A percentile compares a stretch with the other conserved stretches of the same genome.
These are phyloP conservation scores for Belgica antarctica DNA, from an alignment of 2,888 invertebrate genomes.

Conservation along the genomic window DNA sequence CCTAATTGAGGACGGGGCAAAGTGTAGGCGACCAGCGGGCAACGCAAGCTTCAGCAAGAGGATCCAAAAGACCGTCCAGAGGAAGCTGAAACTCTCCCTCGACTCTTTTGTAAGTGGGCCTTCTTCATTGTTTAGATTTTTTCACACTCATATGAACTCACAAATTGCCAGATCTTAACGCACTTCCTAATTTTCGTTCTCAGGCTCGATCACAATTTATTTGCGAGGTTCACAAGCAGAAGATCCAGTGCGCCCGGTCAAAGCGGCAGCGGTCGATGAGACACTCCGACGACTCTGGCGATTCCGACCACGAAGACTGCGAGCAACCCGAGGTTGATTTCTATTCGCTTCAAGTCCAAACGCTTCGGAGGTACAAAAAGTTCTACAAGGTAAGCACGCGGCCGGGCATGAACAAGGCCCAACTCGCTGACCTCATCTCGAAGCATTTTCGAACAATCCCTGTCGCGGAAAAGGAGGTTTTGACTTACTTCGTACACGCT, in stretches of 20 bases:
- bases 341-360: slow-evolving; percentile 89
- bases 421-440: slow-evolving; percentile 86
- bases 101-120: slow-evolving; percentile 71
- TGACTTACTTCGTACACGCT: slow-evolving; percentile 93
- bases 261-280: slow-evolving; percentile 67
- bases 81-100: slow-evolving; percentile 82
- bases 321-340: slow-evolving; percentile 89
- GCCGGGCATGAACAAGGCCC: slow-evolving; percentile 91
- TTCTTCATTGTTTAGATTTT: too few species aligned
- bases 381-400: slow-evolving; percentile 89
- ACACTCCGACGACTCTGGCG: slow-evolving; percentile 64
- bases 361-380: slow-evolving; percentile 88
- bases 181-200: slow-evolving; percentile 23
- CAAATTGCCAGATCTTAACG: too few species aligned
- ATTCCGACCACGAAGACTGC: slow-evolving; percentile 6
- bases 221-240: slow-evolving; percentile 93
- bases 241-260: slow-evolving; percentile 92
- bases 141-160: too few species aligned
- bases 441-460: slow-evolving; percentile 95
- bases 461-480: slow-evolving; percentile 89
- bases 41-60: slow-evolving; percentile 96
- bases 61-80: slow-evolving; percentile 91
- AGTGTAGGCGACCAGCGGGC: slow-evolving; percentile 84
- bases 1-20: slow-evolving; percentile 74
- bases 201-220: slow-evolving; percentile 58